These are phyloP conservation scores for Tiaroga cobitis DNA, from an alignment of 2,797 vertebrate genomes.

Conservation along the genomic window DNA sequence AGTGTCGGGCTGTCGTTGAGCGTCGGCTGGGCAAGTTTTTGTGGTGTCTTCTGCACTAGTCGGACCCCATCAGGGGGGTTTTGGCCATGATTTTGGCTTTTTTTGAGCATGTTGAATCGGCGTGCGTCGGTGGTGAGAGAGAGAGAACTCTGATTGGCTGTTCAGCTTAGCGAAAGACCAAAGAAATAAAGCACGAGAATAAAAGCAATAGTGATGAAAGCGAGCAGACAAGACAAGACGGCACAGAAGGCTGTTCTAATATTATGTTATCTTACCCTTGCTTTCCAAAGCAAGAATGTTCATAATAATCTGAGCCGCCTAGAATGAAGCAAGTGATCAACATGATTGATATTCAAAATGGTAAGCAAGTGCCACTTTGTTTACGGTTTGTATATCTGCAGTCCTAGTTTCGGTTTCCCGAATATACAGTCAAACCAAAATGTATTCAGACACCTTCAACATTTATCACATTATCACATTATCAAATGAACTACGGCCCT, in stretches of 20 bases:
- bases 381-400: not conserved
- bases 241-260: not conserved
- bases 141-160: not conserved
- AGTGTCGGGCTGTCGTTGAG: too few species aligned
- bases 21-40: not conserved
- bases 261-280: not conserved
- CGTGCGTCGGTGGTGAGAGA: not conserved
- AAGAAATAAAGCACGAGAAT: not conserved
- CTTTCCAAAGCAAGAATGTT: not conserved
- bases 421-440: not conserved
- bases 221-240: not conserved
- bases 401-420: not conserved
- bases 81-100: not conserved
- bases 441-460: too few species aligned
- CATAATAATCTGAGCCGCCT: not conserved
- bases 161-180: not conserved
- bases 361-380: not conserved
- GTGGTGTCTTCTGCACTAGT: not conserved
- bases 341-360: not conserved
- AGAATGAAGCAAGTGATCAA: not conserved
- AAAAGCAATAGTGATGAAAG: not conserved
- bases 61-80: not conserved
- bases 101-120: not conserved
- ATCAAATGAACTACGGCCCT: too few species aligned
- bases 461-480: too few species aligned